These are phyloP conservation scores for Drosophila anceps DNA, from an alignment of 2,888 invertebrate genomes.

Conservation along the genomic window DNA sequence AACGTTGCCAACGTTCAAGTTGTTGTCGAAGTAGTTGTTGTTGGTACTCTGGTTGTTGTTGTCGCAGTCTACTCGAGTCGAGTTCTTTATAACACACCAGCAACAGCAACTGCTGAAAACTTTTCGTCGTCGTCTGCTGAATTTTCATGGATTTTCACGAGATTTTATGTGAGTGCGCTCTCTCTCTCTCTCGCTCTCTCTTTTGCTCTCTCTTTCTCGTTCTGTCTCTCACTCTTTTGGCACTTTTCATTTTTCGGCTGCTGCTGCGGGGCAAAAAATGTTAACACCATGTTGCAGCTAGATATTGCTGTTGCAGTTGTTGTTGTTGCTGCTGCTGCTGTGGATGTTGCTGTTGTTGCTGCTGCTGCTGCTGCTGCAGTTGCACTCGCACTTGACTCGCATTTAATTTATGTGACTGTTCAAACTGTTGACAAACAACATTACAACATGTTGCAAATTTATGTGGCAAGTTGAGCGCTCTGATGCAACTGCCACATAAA, in stretches of 20 bases:
- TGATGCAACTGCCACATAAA: conserved; percentile 76
- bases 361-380: conserved; percentile 39
- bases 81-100: conserved; percentile 72
- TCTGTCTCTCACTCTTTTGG: conserved; percentile 17
- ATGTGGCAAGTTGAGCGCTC: conserved; percentile 70
- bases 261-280: conserved; percentile 70
- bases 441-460: conserved; percentile 80
- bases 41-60: conserved; percentile 18
- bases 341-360: conserved; percentile 21
- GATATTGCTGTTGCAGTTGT: conserved; percentile 41
- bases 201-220: not conserved
- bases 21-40: conserved; percentile 18
- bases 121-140: conserved; percentile 68
- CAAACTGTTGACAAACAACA: conserved; percentile 81
- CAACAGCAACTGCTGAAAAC: conserved; percentile 45
- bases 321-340: conserved; percentile 40
- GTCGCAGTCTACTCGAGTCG: conserved; percentile 43
- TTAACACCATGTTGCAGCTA: conserved; percentile 75
- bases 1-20: conserved; percentile 44
- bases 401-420: conserved; percentile 77
- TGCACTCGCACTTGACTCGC: conserved; percentile 75
- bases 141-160: conserved; percentile 76
- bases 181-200: not conserved
- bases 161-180: conserved; percentile 53
- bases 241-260: conserved; percentile 48